Evolutionary conservation across 2,113 vertebrate genomes (phyloP).

Genomic region (Ceyx cyanopectus): DNA sequence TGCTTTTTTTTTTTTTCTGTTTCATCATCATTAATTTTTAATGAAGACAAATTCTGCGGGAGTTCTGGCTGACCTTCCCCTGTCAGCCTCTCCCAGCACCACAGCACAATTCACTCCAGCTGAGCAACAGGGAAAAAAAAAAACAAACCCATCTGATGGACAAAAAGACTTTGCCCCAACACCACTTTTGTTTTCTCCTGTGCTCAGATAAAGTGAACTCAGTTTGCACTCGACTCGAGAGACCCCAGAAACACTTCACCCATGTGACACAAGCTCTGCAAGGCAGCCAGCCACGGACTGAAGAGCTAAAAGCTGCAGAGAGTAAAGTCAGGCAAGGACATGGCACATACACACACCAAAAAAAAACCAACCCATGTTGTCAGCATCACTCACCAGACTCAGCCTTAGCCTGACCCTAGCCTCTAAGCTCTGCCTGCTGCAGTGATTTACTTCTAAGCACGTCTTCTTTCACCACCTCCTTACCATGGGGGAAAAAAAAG

Average conservation of each 20-base stretch:
- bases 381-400: neutral
- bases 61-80: neutral
- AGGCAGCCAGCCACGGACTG: neutral
- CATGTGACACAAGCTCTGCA: neutral
- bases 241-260: neutral
- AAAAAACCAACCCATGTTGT: neutral
- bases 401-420: neutral
- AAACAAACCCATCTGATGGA: neutral
- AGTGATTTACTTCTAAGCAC: neutral
- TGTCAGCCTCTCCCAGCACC: neutral
- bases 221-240: neutral
- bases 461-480: neutral
- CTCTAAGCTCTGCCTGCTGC: neutral
- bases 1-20: neutral
- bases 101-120: neutral
- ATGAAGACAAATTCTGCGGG: neutral
- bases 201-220: neutral
- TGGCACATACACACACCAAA: neutral
- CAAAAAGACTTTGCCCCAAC: neutral
- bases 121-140: neutral
- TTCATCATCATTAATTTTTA: neutral
- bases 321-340: neutral
- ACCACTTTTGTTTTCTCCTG: neutral
- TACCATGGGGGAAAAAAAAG: fast-evolving
- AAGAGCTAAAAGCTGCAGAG: neutral